Percentiles rank a stretch among this genome's conserved stretches.
These are phyloP conservation scores for Tachina lurida DNA, from an alignment of 2,888 invertebrate species.

Conservation along the genomic window DNA sequence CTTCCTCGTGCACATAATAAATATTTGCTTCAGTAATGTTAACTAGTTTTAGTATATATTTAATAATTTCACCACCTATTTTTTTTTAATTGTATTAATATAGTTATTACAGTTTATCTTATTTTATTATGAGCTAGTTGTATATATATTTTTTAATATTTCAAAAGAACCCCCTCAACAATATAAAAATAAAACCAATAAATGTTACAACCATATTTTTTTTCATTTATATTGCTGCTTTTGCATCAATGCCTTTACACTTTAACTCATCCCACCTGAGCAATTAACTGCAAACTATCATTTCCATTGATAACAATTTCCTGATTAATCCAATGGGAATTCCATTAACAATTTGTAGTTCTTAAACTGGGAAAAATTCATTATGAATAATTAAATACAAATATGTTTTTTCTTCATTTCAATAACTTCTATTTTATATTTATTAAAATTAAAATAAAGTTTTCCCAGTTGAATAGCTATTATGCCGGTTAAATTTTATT, in stretches of 20 bases:
- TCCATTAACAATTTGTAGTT: neutral
- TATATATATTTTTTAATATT: too few relatives aligned
- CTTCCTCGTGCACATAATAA: too few relatives aligned
- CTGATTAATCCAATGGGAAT: constrained; percentile 33
- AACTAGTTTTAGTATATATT: too few relatives aligned
- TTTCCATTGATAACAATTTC: neutral
- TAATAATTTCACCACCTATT: too few relatives aligned
- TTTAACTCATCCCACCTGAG: neutral
- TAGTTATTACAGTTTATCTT: too few relatives aligned
- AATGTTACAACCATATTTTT: too few relatives aligned
- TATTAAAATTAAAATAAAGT: neutral
- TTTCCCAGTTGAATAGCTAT: constrained; percentile 6
- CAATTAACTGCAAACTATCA: neutral
- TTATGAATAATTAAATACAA: constrained; percentile 1
- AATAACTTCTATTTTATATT: constrained; percentile 13
- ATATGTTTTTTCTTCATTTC: neutral
- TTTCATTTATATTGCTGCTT: too few relatives aligned
- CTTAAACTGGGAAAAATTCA: neutral
- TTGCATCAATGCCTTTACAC: neutral
- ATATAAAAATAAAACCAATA: too few relatives aligned
- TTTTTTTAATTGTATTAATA: too few relatives aligned
- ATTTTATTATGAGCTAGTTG: too few relatives aligned
- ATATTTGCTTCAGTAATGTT: too few relatives aligned
- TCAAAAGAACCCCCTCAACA: too few relatives aligned
- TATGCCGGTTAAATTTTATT: neutral